Evolutionary conservation across 2,797 vertebrate species (phyloP).

Genomic region (Pipistrellus pipistrellus): DNA sequence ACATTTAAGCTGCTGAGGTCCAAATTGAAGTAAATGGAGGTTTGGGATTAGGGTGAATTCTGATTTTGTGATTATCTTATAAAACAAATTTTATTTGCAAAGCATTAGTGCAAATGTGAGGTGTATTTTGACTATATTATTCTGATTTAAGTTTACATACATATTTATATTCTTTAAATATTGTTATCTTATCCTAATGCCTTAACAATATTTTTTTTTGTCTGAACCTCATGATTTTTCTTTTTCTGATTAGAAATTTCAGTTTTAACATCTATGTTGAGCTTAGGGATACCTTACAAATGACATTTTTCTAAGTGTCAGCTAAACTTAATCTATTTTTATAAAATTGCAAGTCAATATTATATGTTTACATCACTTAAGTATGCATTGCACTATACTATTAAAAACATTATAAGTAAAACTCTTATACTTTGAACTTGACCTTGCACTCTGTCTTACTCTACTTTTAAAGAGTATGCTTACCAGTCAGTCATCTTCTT

Average conservation of each 20-base stretch:
- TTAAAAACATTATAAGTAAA: conserved; percentile 65
- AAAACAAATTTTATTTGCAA: conserved; percentile 14
- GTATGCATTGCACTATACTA: conserved; percentile 51
- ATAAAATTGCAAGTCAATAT: conserved; percentile 41
- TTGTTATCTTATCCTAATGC: background rate
- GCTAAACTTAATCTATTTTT: conserved; percentile 47
- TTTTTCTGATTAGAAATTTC: conserved; percentile 48
- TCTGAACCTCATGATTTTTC: conserved; percentile 49
- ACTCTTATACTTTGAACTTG: conserved; percentile 67
- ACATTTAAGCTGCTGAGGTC: background rate
- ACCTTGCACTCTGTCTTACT: conserved; percentile 60
- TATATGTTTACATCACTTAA: conserved; percentile 56
- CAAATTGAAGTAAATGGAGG: background rate
- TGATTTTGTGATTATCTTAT: conserved; percentile 12
- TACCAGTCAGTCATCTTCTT: conserved; percentile 72
- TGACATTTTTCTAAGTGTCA: conserved; percentile 59
- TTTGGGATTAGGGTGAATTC: background rate
- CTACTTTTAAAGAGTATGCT: conserved; percentile 69
- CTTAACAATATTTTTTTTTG: background rate
- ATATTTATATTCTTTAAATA: background rate
- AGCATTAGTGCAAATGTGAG: background rate
- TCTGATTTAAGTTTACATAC: conserved; percentile 12
- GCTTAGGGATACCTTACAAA: conserved; percentile 37
- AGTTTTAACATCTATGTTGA: conserved; percentile 56
- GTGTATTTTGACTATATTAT: conserved; percentile 16